A percentile compares a stretch with the other conserved stretches of the same genome.
Evolutionary conservation across 2,113 vertebrate species (phyloP).

Genomic region (Neodontobutis hainanensis): DNA sequence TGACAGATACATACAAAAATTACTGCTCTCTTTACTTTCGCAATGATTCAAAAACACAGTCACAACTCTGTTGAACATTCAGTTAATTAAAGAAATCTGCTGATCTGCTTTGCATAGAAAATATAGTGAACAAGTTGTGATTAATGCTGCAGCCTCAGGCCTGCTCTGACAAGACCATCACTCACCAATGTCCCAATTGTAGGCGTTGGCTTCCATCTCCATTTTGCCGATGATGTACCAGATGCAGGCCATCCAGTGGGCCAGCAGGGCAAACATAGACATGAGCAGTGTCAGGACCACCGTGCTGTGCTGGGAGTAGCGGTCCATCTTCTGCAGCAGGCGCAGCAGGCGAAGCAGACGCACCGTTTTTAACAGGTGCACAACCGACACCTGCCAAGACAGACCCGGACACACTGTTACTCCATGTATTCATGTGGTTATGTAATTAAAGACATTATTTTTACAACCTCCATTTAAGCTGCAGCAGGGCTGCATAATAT

Average conservation of each 20-base stretch:
- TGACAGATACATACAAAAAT: too few species aligned
- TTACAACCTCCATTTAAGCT: too few species aligned
- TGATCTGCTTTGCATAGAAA: too few species aligned
- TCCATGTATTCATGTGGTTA: too few species aligned
- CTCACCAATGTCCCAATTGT: slow-evolving; percentile 97
- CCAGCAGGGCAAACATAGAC: slow-evolving; percentile 98
- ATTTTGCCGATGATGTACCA: slow-evolving; percentile 98
- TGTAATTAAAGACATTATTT: too few species aligned
- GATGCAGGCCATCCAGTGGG: slow-evolving; percentile 99
- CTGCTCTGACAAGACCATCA: neutral
- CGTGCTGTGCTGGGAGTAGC: slow-evolving; percentile 97
- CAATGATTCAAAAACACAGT: too few species aligned
- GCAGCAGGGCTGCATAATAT: too few species aligned
- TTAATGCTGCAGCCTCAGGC: neutral
- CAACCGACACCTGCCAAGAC: slow-evolving; percentile 88
- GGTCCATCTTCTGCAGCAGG: slow-evolving; percentile 96
- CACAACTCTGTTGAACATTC: neutral
- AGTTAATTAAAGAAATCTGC: neutral
- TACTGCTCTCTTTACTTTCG: too few species aligned
- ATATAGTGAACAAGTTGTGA: neutral
- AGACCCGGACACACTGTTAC: neutral
- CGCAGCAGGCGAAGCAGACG: slow-evolving; percentile 90
- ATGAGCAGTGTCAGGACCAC: slow-evolving; percentile 96
- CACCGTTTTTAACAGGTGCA: slow-evolving; percentile 95
- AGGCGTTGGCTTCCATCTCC: slow-evolving; percentile 92